Evolutionary conservation across 2,113 vertebrate genomes (phyloP).

Genomic region (Saguinus midas): DNA sequence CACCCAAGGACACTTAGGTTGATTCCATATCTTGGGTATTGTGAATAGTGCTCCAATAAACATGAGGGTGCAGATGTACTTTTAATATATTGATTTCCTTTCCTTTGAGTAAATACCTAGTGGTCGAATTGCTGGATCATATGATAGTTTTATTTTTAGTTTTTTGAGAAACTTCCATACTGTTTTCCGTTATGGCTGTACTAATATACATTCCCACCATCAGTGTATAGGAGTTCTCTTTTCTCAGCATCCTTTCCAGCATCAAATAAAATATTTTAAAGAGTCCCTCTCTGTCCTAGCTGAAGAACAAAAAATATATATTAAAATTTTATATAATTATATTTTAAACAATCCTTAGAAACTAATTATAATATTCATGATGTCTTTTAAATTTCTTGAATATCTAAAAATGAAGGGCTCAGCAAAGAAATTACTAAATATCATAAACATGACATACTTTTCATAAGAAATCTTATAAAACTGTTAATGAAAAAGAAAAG

Average conservation of each 20-base stretch:
- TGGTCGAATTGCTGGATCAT: neutral
- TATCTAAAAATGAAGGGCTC: neutral
- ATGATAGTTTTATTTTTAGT: neutral
- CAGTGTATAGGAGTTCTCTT: neutral
- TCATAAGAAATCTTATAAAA: neutral
- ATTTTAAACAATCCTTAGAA: neutral
- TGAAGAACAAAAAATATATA: neutral
- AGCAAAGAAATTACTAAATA: constrained; percentile 16
- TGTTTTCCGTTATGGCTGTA: neutral
- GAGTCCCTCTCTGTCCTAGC: neutral
- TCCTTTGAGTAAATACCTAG: neutral
- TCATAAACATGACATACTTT: neutral
- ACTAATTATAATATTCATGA: neutral
- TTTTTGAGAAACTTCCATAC: neutral
- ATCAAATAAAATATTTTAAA: neutral
- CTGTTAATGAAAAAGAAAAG: neutral
- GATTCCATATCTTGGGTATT: neutral
- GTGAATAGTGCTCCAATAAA: neutral
- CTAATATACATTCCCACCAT: neutral
- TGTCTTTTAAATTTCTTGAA: neutral
- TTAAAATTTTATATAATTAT: neutral
- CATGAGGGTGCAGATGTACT: neutral
- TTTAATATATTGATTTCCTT: neutral
- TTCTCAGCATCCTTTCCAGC: neutral
- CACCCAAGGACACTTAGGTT: neutral